Percentiles rank a stretch among this genome's conserved stretches.
Conservation (phyloP, 2,113 vertebrate genomes). For the Stigmatopora nigra region DNA sequence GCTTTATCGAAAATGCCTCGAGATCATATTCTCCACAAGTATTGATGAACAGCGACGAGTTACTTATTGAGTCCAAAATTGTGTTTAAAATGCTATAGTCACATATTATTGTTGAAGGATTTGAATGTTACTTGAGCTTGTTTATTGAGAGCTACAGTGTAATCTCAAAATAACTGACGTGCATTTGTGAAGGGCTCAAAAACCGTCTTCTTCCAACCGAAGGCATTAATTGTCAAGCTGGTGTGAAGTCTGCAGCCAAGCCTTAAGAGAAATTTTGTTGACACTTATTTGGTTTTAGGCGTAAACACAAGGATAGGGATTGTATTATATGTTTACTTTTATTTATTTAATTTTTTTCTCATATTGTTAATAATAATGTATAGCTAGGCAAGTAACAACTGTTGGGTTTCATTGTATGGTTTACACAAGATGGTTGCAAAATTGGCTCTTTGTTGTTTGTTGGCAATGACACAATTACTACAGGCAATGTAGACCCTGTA, state of each 20-base stretch:
- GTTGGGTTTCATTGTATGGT: slow-evolving; percentile 43
- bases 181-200: slow-evolving; percentile 11
- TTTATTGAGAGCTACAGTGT: slow-evolving; percentile 36
- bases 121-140: slow-evolving; percentile 47
- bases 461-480: slow-evolving; percentile 18
- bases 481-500: slow-evolving; percentile 19
- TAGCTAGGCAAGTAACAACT: slow-evolving; percentile 32
- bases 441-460: slow-evolving; percentile 18
- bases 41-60: neutral
- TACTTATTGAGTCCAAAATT: slow-evolving; percentile 24
- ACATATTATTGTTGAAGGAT: slow-evolving; percentile 43
- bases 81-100: slow-evolving; percentile 38
- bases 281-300: slow-evolving; percentile 30
- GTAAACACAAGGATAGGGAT: slow-evolving; percentile 25
- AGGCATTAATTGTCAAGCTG: slow-evolving; percentile 16
- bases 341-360: slow-evolving; percentile 61
- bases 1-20: slow-evolving; percentile 18
- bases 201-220: slow-evolving; percentile 17
- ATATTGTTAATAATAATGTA: slow-evolving; percentile 38
- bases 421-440: slow-evolving; percentile 22
- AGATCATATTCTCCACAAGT: slow-evolving; percentile 1
- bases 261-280: slow-evolving; percentile 26
- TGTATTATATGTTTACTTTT: slow-evolving; percentile 49
- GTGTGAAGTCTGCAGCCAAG: slow-evolving; percentile 9
- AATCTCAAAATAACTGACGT: slow-evolving; percentile 37